Conservation (phyloP, 2,797 vertebrate genomes). For the Phrynocephalus vlangalii region DNA sequence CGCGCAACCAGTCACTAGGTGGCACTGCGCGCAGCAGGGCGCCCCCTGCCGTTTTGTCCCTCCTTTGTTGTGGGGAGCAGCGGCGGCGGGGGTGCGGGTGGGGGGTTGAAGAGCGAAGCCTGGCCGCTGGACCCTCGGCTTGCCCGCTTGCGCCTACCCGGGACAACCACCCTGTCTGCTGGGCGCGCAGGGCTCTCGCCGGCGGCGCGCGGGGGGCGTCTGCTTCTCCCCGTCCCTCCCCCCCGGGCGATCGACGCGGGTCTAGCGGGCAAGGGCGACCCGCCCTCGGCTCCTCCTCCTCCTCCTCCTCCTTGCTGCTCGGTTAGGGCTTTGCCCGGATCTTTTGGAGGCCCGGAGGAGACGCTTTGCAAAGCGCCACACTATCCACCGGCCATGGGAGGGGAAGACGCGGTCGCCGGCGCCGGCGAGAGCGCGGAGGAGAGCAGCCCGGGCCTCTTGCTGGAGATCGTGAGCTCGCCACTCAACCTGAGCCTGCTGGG, state of each 20-base stretch:
- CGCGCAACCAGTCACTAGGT: neutral
- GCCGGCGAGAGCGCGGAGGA: slow-evolving; percentile 44
- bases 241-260: too few species aligned
- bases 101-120: too few species aligned
- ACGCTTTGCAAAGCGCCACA: too few species aligned
- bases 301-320: neutral
- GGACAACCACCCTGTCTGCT: neutral
- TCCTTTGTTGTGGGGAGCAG: too few species aligned
- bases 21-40: neutral
- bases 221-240: too few species aligned
- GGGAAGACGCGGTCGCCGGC: slow-evolving; percentile 56
- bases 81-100: too few species aligned
- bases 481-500: slow-evolving; percentile 90
- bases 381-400: slow-evolving; percentile 61
- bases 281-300: neutral
- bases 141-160: too few species aligned
- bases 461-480: slow-evolving; percentile 91
- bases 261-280: too few species aligned
- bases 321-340: neutral
- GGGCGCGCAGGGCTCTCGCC: too few species aligned
- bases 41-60: too few species aligned
- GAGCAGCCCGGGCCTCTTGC: slow-evolving; percentile 77
- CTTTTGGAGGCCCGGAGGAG: neutral
- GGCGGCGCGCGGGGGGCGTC: too few species aligned
- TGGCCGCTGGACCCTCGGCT: neutral